Evolutionary conservation across 2,888 invertebrate species (phyloP).

Genomic region (Agonopterix arenella): DNA sequence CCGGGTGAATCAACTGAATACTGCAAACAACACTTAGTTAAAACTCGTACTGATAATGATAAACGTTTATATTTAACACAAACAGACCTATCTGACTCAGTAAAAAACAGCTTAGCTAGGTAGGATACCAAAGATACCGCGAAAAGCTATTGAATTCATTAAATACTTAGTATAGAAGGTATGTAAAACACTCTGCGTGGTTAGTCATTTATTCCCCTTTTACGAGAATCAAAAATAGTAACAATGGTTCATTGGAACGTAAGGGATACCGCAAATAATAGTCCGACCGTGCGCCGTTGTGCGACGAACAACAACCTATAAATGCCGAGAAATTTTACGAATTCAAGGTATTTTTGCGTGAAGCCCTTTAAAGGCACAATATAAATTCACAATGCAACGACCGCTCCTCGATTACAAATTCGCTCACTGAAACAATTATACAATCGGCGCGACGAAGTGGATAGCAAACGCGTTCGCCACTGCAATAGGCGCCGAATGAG

Average conservation of each 20-base stretch:
- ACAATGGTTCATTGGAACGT: conserved; percentile 27
- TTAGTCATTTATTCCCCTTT: conserved; percentile 24
- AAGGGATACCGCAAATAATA: conserved; percentile 18
- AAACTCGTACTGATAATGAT: conserved; percentile 45
- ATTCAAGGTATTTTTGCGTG: background rate
- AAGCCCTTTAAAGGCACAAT: conserved; percentile 3
- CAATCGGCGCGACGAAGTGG: conserved; percentile 35
- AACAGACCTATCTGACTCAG: too few species aligned
- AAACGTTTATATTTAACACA: conserved; percentile 6
- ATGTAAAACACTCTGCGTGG: conserved; percentile 14
- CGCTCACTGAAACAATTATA: conserved; percentile 62
- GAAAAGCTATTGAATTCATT: too few species aligned
- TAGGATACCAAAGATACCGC: too few species aligned
- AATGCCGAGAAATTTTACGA: too few species aligned
- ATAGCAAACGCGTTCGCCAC: conserved; percentile 59
- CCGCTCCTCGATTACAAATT: conserved; percentile 55
- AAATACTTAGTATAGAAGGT: too few species aligned
- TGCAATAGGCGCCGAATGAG: conserved; percentile 43
- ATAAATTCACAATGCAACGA: conserved; percentile 39
- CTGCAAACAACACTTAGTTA: conserved; percentile 35
- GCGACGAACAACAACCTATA: background rate
- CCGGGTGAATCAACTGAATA: conserved; percentile 63
- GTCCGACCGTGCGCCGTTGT: background rate
- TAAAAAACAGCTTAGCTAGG: too few species aligned
- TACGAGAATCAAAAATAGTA: conserved; percentile 34